These are phyloP conservation scores for Pachycephala philippinensis DNA, from an alignment of 2,113 vertebrate species.

Conservation along the genomic window DNA sequence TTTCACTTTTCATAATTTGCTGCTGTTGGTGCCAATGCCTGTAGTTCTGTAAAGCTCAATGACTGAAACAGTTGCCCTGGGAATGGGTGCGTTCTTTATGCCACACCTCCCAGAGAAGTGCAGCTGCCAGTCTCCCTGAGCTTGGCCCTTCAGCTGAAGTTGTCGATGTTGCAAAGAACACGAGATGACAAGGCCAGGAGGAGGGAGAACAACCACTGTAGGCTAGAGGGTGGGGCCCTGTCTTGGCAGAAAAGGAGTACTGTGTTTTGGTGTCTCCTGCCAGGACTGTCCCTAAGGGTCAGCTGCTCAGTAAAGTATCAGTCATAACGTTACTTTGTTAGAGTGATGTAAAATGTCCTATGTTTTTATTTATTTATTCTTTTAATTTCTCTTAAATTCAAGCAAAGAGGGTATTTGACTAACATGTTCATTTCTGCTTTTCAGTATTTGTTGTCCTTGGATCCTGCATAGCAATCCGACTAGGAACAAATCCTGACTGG, in stretches of 20 bases:
- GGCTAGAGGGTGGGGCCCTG: not conserved
- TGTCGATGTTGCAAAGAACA: not conserved
- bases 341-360: not conserved
- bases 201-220: not conserved
- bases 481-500: conserved; percentile 86
- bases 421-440: conserved; percentile 49
- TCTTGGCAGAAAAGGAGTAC: not conserved
- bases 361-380: not conserved
- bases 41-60: not conserved
- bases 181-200: not conserved
- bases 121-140: not conserved
- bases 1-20: not conserved
- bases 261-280: not conserved
- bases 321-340: not conserved
- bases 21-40: not conserved
- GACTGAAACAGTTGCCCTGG: not conserved
- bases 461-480: conserved; percentile 84
- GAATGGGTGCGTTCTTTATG: rapidly evolving
- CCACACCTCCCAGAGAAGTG: not conserved
- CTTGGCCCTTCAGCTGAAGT: not conserved
- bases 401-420: not conserved
- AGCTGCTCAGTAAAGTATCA: not conserved
- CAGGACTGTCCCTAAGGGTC: not conserved
- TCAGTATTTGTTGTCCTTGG: conserved; percentile 91
- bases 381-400: not conserved